phyloP scores from a whole-genome alignment of 2,888 invertebrate species.

The Antheraea yamamai region DNA sequence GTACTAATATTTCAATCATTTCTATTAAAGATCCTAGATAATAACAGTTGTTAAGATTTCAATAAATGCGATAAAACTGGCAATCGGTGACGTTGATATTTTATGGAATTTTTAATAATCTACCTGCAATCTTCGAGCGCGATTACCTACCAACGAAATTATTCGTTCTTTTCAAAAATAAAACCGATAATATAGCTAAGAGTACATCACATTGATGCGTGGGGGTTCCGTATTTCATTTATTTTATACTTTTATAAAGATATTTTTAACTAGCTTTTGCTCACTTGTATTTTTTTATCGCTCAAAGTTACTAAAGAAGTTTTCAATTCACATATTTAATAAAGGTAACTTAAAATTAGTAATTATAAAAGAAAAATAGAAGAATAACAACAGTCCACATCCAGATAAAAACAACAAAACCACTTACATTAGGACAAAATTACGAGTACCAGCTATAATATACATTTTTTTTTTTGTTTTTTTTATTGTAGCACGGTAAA shows the following conservation, averaged over 20 bases:
- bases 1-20: background rate
- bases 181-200: constrained; percentile 19
- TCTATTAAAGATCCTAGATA: background rate
- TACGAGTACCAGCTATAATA: too few relatives aligned
- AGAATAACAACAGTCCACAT: too few relatives aligned
- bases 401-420: too few relatives aligned
- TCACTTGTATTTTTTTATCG: too few relatives aligned
- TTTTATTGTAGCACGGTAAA: too few relatives aligned
- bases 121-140: constrained; percentile 45
- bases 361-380: too few relatives aligned
- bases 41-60: background rate
- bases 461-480: too few relatives aligned
- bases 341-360: too few relatives aligned
- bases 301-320: too few relatives aligned
- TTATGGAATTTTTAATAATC: constrained; percentile 53
- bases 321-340: too few relatives aligned
- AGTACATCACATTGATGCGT: background rate
- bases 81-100: constrained; percentile 22
- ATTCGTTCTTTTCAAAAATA: constrained; percentile 51
- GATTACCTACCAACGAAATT: constrained; percentile 57
- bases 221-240: constrained; percentile 7
- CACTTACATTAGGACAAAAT: too few relatives aligned
- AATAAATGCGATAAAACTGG: constrained; percentile 19
- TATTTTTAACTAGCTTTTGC: too few relatives aligned
- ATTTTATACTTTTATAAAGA: background rate